These are phyloP conservation scores for Carettochelys insculpta DNA, from an alignment of 2,113 vertebrate genomes.

Conservation along the genomic window DNA sequence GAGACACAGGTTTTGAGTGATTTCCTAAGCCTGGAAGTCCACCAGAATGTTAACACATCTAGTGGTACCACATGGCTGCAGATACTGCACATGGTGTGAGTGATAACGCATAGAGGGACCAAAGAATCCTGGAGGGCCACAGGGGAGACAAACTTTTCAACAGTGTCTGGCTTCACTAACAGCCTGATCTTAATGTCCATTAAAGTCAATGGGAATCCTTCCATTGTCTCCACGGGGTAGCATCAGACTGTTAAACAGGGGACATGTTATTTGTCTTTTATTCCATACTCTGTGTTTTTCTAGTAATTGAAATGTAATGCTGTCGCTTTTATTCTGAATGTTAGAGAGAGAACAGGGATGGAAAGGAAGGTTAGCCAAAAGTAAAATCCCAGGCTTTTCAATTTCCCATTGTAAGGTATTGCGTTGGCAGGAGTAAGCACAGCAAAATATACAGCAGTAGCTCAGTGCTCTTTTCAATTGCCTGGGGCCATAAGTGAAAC, in stretches of 20 bases:
- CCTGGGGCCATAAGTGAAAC: constrained; percentile 44
- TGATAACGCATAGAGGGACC: fast-evolving
- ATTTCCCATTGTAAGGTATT: not conserved
- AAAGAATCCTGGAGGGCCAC: not conserved
- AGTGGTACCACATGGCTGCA: fast-evolving
- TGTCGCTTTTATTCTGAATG: not conserved
- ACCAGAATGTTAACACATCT: fast-evolving
- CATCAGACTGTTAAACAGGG: not conserved
- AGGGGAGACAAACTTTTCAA: fast-evolving
- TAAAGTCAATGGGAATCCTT: not conserved
- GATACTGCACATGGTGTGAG: not conserved
- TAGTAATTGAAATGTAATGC: fast-evolving
- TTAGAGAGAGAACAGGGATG: not conserved
- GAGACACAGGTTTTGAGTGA: not conserved
- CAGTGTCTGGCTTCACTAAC: not conserved
- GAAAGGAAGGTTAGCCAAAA: not conserved
- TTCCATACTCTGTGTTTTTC: not conserved
- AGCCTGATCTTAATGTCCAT: not conserved
- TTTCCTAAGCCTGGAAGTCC: not conserved
- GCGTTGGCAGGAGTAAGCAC: constrained; percentile 30
- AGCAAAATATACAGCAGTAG: constrained; percentile 26
- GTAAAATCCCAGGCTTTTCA: not conserved
- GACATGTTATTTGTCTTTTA: constrained; percentile 30
- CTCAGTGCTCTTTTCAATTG: constrained; percentile 1
- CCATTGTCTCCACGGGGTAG: not conserved